Evolutionary conservation across 2,113 vertebrate genomes (phyloP).

Genomic region (Bucco capensis): DNA sequence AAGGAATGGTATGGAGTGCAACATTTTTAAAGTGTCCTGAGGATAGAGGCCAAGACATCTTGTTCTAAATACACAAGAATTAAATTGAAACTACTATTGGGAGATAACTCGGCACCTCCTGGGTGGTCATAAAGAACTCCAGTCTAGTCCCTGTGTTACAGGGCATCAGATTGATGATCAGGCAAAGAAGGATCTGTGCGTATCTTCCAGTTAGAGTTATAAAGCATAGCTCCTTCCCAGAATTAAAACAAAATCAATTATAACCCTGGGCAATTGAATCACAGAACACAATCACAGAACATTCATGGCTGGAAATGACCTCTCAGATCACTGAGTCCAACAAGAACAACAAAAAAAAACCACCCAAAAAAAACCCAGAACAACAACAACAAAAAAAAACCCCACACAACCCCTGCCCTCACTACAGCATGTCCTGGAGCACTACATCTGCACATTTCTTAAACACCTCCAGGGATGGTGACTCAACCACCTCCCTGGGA

Average conservation of each 20-base stretch:
- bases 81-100: neutral
- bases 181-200: neutral
- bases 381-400: no score
- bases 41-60: neutral
- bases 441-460: no score
- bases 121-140: neutral
- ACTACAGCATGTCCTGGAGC: no score
- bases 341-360: no score
- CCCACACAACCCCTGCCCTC: no score
- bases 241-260: neutral
- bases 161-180: neutral
- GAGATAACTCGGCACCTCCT: accelerated
- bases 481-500: no score
- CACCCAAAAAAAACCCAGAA: no score
- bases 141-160: neutral
- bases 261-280: neutral
- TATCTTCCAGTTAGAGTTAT: neutral
- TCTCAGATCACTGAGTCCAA: no score
- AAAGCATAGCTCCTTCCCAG: neutral
- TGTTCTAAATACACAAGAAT: neutral
- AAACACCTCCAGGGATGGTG: no score
- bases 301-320: no score
- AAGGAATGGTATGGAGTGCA: neutral
- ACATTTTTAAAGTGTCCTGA: neutral
- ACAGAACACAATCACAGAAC: no score